phyloP scores from a whole-genome alignment of 2,113 vertebrate genomes.

The Ramphastos sulfuratus region DNA sequence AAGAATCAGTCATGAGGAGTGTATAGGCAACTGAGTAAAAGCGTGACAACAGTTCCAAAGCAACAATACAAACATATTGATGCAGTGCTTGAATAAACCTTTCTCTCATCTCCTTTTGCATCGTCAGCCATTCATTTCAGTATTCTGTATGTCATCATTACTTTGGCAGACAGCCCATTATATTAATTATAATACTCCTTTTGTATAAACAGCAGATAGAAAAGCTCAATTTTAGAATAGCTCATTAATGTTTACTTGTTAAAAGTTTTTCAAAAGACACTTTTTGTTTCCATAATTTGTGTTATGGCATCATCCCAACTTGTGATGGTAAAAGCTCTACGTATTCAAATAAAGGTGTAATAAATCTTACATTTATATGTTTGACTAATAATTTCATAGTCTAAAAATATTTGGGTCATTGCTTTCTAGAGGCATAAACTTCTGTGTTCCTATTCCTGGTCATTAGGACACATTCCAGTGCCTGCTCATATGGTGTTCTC shows the following conservation, averaged over 20 bases:
- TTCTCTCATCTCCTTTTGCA: slow-evolving; percentile 7
- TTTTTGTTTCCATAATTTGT: slow-evolving; percentile 4
- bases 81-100: background rate
- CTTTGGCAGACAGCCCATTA: slow-evolving; percentile 37
- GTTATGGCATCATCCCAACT: slow-evolving; percentile 31
- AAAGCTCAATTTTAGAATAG: slow-evolving; percentile 2
- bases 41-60: background rate
- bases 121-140: slow-evolving; percentile 58
- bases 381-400: background rate
- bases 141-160: slow-evolving; percentile 35
- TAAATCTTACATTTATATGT: background rate
- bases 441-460: background rate
- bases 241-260: slow-evolving; percentile 46
- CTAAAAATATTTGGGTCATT: background rate
- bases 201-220: slow-evolving; percentile 18
- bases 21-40: background rate
- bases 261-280: background rate
- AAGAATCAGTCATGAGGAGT: background rate
- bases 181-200: slow-evolving; percentile 38
- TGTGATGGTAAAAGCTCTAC: slow-evolving; percentile 5
- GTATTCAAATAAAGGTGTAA: background rate
- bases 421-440: background rate
- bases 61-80: background rate
- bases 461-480: rapidly evolving
- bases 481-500: background rate